A percentile compares a stretch with the other conserved stretches of the same genome.
Evolutionary conservation across 1,140 invertebrate species (phyloP).

Genomic region (Xylocopa sonorina): DNA sequence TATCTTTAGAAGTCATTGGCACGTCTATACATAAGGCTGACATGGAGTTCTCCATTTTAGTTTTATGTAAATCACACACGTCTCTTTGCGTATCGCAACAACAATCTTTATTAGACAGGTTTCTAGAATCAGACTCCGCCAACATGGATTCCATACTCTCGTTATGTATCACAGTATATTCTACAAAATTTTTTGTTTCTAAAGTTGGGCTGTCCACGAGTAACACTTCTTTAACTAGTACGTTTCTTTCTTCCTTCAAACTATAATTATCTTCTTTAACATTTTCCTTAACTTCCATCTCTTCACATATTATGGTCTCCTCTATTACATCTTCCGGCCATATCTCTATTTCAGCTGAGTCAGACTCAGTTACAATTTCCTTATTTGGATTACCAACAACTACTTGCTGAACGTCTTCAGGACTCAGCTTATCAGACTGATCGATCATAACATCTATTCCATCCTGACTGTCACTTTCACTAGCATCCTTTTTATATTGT

Average conservation of each 20-base stretch:
- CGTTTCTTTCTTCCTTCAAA: slow-evolving; percentile 52
- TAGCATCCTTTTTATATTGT: slow-evolving; percentile 53
- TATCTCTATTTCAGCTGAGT: slow-evolving; percentile 55
- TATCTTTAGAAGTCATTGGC: slow-evolving; percentile 30
- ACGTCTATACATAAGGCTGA: slow-evolving; percentile 30
- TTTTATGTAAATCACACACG: slow-evolving; percentile 59
- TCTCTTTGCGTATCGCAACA: slow-evolving; percentile 54
- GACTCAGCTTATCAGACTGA: slow-evolving; percentile 55
- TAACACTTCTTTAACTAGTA: slow-evolving; percentile 72
- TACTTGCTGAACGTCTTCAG: slow-evolving; percentile 64
- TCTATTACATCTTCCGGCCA: slow-evolving; percentile 77
- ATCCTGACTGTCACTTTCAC: slow-evolving; percentile 67
- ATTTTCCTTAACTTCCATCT: slow-evolving; percentile 76
- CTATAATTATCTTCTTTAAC: slow-evolving; percentile 50
- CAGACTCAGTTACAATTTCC: slow-evolving; percentile 30
- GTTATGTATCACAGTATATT: slow-evolving; percentile 74
- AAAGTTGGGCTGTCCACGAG: slow-evolving; percentile 65
- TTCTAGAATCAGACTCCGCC: slow-evolving; percentile 46
- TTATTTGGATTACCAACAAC: slow-evolving; percentile 62
- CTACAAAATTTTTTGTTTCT: slow-evolving; percentile 69
- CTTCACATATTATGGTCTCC: slow-evolving; percentile 79
- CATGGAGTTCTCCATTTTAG: slow-evolving; percentile 50
- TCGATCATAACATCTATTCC: slow-evolving; percentile 54
- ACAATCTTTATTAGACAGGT: slow-evolving; percentile 42
- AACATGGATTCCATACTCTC: slow-evolving; percentile 71